phyloP scores from a whole-genome alignment of 2,888 invertebrate species.

The Nipponacmea schrenckii region DNA sequence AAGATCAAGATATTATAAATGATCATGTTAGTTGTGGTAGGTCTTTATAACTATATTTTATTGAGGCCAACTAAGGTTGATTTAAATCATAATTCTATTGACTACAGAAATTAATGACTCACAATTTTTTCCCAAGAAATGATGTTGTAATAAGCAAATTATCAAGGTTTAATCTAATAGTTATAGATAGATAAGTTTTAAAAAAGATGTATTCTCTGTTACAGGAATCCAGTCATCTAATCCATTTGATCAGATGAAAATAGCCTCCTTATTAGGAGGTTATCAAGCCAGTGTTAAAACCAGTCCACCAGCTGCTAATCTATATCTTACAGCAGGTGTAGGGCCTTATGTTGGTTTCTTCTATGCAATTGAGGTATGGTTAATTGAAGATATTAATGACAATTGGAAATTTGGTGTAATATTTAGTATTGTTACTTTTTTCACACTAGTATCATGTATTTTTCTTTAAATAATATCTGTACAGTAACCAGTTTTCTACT shows the following conservation, averaged over 20 bases:
- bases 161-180: too few relatives aligned
- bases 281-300: slow-evolving; percentile 67
- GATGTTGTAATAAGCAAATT: too few relatives aligned
- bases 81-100: neutral
- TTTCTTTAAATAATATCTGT: too few relatives aligned
- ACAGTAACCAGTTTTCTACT: too few relatives aligned
- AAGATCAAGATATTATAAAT: slow-evolving; percentile 76
- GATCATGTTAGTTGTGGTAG: slow-evolving; percentile 76
- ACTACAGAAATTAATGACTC: neutral
- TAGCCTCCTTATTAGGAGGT: slow-evolving; percentile 77
- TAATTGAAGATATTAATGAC: neutral
- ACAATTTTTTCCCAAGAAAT: neutral
- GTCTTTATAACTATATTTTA: slow-evolving; percentile 12
- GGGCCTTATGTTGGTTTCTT: slow-evolving; percentile 90
- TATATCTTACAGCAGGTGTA: slow-evolving; percentile 82
- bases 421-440: too few relatives aligned
- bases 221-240: slow-evolving; percentile 71
- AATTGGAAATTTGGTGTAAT: neutral
- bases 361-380: slow-evolving; percentile 80
- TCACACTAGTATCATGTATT: too few relatives aligned
- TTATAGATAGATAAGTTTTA: too few relatives aligned
- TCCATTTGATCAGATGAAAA: slow-evolving; percentile 87
- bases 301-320: slow-evolving; percentile 80
- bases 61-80: neutral
- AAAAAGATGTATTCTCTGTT: neutral